phyloP scores from a whole-genome alignment of 2,888 invertebrate species.

The Steinernema hermaphroditum region DNA sequence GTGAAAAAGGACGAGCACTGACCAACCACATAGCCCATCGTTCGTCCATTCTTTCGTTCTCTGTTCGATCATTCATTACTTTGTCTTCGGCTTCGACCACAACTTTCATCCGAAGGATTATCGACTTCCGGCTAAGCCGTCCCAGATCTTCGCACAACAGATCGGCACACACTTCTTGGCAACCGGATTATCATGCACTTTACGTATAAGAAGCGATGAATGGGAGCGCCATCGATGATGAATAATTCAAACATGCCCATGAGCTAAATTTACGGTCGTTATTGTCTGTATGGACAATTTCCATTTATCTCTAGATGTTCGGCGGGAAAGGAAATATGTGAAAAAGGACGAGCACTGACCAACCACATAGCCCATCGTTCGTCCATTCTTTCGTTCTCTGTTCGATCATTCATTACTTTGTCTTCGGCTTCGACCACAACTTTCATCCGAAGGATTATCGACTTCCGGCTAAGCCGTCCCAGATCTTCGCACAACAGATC shows the following conservation, averaged over 20 bases:
- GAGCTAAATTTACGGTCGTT: constrained; percentile 21
- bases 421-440: too few relatives aligned
- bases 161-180: neutral
- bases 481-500: neutral
- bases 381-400: neutral
- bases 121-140: neutral
- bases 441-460: too few relatives aligned
- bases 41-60: neutral
- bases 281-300: neutral
- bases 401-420: neutral
- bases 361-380: neutral
- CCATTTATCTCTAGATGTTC: neutral
- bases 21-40: neutral
- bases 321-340: neutral
- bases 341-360: neutral
- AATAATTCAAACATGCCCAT: constrained; percentile 16
- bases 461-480: neutral
- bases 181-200: neutral
- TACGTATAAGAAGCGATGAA: neutral
- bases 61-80: neutral
- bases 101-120: too few relatives aligned
- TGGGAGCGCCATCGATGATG: constrained; percentile 3
- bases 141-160: too few relatives aligned
- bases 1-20: neutral
- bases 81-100: constrained; percentile 6